Conservation (phyloP, 2,797 vertebrate species). For the Hemitrygon akajei region DNA sequence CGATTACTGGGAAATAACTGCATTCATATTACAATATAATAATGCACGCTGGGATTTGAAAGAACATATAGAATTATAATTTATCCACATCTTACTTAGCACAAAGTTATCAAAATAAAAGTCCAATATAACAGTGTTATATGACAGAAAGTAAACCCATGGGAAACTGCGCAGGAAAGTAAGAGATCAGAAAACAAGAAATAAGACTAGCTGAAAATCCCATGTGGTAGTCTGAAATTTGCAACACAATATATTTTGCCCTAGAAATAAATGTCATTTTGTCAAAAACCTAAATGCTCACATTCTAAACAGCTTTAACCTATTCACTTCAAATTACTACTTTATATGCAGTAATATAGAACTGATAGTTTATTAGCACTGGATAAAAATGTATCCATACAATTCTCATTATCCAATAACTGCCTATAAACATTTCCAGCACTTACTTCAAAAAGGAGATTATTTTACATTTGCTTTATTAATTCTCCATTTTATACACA, state of each 20-base stretch:
- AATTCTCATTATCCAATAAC: background rate
- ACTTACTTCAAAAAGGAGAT: background rate
- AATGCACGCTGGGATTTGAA: background rate
- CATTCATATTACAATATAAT: conserved; percentile 24
- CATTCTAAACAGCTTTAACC: background rate
- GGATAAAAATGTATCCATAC: conserved; percentile 11
- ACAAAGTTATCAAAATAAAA: conserved; percentile 16
- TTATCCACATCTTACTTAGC: conserved; percentile 5
- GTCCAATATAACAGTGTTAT: background rate
- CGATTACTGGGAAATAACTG: conserved; percentile 31
- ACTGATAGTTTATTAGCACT: background rate
- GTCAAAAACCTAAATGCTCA: conserved; percentile 6
- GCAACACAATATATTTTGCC: background rate
- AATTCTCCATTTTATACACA: background rate
- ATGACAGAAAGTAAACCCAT: conserved; percentile 9
- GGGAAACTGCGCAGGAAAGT: background rate
- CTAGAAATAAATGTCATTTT: background rate
- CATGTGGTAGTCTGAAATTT: background rate
- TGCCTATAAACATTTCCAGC: background rate
- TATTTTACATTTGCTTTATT: conserved; percentile 9
- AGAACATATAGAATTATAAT: conserved; percentile 34
- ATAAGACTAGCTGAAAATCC: conserved; percentile 24
- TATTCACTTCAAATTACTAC: background rate
- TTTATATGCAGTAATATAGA: background rate
- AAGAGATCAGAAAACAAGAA: conserved; percentile 27